Base-by-base conservation (phyloP, 2,888 invertebrate species). In the Nesidiocoris tenuis region DNA sequence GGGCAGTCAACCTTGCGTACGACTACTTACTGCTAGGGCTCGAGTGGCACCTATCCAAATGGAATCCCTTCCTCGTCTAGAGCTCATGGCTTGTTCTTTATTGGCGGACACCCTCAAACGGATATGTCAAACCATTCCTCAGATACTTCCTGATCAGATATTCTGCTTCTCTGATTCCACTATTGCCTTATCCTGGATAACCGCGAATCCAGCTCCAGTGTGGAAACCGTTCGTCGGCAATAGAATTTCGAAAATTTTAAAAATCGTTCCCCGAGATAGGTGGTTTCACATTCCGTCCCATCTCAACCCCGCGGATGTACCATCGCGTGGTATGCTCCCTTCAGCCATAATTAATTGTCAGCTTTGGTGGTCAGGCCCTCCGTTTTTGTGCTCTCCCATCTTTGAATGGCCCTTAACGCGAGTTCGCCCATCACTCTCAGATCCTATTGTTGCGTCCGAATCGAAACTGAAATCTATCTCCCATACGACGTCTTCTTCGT, bases 301-400 rank as follows among this genome's bases (percentile, higher is more conserved):
- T 7, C 17, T 39, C 7, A 74, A 65, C 16, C 55, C 65, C 16
- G 74, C 63, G 2, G 64, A 74, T 18, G 16, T 64, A 12, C 39
- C 39, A 7, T 63, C 63, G 16, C n/a, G 74, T 21, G 64, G 74
- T n/a, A 12, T 17, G 23, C 21, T 25, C 9, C 2, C 17, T 54
- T 74, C 22, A 64, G 1, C n/a, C 21, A 39, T 12, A 3, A 5
- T 24, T 7, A 24, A 18, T 23, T 17, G 12, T 22, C 1, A 3
- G 12, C 61, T 72, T n/a, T 72, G 72, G 72, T 72, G 72, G 72
- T 17, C 19, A 16, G 72, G 72, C 17, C 72, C 72, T 9, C 7
- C 9, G 61, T 61, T 61, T 24, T 72, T 9, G 12, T 7, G 16
- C 59, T 17, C 22, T 5, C 3, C 16, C 61, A 61, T n/a, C 24